phyloP scores from a whole-genome alignment of 1,140 invertebrate species.

The Latrodectus geometricus region DNA sequence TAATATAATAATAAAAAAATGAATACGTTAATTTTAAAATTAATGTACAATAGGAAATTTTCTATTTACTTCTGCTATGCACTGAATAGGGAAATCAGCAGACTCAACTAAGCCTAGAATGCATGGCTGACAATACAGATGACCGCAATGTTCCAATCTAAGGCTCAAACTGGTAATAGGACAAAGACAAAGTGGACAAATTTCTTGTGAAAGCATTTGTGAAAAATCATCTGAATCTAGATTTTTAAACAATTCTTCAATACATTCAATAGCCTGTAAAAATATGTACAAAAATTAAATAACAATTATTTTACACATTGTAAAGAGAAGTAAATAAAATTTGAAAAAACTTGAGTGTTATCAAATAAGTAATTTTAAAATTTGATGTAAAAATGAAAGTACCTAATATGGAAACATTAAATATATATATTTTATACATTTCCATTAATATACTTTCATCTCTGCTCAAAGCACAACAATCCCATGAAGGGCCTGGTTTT shows the following conservation, averaged over 20 bases:
- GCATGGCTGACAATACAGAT: not conserved
- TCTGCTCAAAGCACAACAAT: no score
- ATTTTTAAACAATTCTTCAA: not conserved
- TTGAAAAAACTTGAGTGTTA: no score
- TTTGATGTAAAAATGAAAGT: no score
- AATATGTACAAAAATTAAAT: not conserved
- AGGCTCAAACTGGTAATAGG: not conserved
- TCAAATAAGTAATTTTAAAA: no score
- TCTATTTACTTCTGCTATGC: not conserved
- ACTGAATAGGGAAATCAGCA: not conserved
- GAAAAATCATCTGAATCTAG: not conserved
- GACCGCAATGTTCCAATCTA: not conserved
- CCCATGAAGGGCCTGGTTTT: no score
- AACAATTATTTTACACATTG: not conserved
- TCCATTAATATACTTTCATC: no score
- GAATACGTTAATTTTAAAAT: no score
- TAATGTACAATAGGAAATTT: no score
- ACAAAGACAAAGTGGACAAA: conserved; percentile 8
- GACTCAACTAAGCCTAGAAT: not conserved
- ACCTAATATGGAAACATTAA: no score
- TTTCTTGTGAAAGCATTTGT: not conserved
- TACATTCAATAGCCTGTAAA: not conserved
- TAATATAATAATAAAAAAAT: no score
- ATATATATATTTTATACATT: no score
- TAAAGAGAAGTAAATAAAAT: not conserved